phyloP scores from a whole-genome alignment of 2,888 invertebrate species.

The Tachystola acroxantha region DNA sequence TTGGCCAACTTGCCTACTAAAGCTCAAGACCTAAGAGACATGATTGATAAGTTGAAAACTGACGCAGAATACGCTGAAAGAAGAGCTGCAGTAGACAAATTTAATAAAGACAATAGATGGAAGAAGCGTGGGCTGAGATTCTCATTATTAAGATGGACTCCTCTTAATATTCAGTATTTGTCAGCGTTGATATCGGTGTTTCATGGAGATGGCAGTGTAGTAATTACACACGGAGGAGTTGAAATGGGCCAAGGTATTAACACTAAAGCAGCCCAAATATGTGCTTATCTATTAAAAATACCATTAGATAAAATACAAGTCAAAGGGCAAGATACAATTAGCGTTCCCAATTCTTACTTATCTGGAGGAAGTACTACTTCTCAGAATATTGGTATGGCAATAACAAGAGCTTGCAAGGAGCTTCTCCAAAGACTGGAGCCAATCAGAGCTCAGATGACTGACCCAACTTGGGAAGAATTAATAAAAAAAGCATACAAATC shows the following conservation, averaged over 20 bases:
- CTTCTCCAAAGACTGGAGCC: slow-evolving; percentile 43
- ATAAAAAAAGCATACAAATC: slow-evolving; percentile 65
- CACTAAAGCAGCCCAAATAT: slow-evolving; percentile 85
- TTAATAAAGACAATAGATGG: slow-evolving; percentile 82
- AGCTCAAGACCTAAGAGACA: slow-evolving; percentile 49
- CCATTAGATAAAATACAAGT: slow-evolving; percentile 78
- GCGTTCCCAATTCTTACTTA: slow-evolving; percentile 72
- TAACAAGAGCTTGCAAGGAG: slow-evolving; percentile 30
- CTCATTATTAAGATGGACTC: slow-evolving; percentile 69
- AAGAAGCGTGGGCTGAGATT: slow-evolving; percentile 76
- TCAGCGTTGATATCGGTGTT: slow-evolving; percentile 78
- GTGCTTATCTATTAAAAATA: slow-evolving; percentile 82
- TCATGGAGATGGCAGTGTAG: slow-evolving; percentile 81
- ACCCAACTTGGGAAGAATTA: slow-evolving; percentile 72
- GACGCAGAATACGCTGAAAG: slow-evolving; percentile 59
- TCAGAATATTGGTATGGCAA: slow-evolving; percentile 42
- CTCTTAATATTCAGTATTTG: slow-evolving; percentile 68
- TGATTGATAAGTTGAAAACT: slow-evolving; percentile 59
- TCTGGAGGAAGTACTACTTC: slow-evolving; percentile 80
- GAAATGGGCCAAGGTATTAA: slow-evolving; percentile 88
- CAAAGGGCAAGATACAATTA: slow-evolving; percentile 73
- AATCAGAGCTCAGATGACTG: slow-evolving; percentile 57
- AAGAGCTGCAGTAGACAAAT: slow-evolving; percentile 53
- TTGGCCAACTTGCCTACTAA: slow-evolving; percentile 33
- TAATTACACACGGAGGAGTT: slow-evolving; percentile 80